Base-by-base conservation (phyloP, 2,113 vertebrate genomes). In the Neogale vison region DNA sequence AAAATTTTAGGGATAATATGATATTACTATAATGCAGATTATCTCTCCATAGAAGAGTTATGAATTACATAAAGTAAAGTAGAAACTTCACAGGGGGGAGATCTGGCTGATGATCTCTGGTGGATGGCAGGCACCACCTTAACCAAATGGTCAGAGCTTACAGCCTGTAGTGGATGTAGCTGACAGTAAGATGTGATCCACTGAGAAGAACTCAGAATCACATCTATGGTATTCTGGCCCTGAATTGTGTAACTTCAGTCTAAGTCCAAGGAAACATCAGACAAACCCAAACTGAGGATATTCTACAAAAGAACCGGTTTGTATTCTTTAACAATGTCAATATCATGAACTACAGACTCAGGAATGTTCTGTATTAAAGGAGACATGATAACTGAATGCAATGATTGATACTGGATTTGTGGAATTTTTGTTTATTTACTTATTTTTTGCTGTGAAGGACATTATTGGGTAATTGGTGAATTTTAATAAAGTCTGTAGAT, bases 381-480 rank as follows among this genome's bases (percentile, higher is more conserved):
- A 31, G 29, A 82, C 18, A 31, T 45, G 77, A 55, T 47, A 72
- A 24, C 34, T 83, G 88, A 92, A 81, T 36, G 15, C 8, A 50
- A 21, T 65, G 63, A 94, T 94, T 97, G 50, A 10, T 55, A 69
- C 21, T 89, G 50, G 69, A 39, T 1, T 50, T 34, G 11, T 7
- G 9, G 21, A 21, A 69, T 69, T 76, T 45, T n/a, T 57, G 17
- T 29, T 18, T n/a, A 21, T 34, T 17, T 74, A 31, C 72, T 74
- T 84, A 5, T 77, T n/a, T 81, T 17, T 26, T n/a, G 11, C 90
- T 77, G 3, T 81, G 72, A 88, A 90, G 65, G 65, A 84, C 45
- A 88, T 96, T 90, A 93, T 79, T 95, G 57, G 52, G 31, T 92
- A 96, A 95, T 90, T 52, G 57, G 86, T 74, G 71, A 81, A 94